Base-by-base conservation (phyloP, 1,140 invertebrate species). In the Drosophila ohnishii region DNA sequence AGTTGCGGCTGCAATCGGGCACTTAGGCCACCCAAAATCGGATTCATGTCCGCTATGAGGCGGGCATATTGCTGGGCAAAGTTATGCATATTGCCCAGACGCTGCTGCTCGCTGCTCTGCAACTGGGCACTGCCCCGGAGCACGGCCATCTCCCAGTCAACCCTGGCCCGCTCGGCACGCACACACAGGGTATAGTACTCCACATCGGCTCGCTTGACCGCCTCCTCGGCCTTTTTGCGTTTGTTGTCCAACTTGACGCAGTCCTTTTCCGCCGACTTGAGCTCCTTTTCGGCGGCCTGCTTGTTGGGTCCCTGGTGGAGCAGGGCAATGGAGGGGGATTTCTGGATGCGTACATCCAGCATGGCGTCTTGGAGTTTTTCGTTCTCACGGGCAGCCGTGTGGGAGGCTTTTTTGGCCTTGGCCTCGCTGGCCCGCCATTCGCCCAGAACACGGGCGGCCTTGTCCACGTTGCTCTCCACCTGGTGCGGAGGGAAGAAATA, bases 111-210 rank as follows among this genome's bases (percentile, higher is more conserved):
- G 57, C 98, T 92, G 32, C 95, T 94, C 91, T 98, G 96, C 90
- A 96, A 93, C 81, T 95, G 94, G 8, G 94, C 95, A 1, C 94
- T 94, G 5, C 97, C 97, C 82, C 96, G 96, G 45, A 95, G 93
- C 8, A 98, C 95, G 13, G 96, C 95, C 42, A 96, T 95, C 92
- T 99, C 97, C 96, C 97, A 98, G 92, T 99, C 97, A 71, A 97
- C 93, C 74, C 97, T 95, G 13, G 97, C 95, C 85, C 97, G 93
- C 92, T 99, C 98, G 9, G 97, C 96, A 76, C 97, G 94, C 40
- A 98, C 95, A 90, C 97, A 97, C 16, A 96, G 94, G 65, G 97
- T 97, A 89, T 98, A 98, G 92, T 98, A 99, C 82, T 98, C 97
- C 22, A 97, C 96, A 91, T 99, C 97, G 28, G 97, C 95, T 90